A percentile compares a stretch with the other conserved stretches of the same genome.
phyloP scores from a whole-genome alignment of 2,113 vertebrate genomes.

The Callopanchax toddi region DNA sequence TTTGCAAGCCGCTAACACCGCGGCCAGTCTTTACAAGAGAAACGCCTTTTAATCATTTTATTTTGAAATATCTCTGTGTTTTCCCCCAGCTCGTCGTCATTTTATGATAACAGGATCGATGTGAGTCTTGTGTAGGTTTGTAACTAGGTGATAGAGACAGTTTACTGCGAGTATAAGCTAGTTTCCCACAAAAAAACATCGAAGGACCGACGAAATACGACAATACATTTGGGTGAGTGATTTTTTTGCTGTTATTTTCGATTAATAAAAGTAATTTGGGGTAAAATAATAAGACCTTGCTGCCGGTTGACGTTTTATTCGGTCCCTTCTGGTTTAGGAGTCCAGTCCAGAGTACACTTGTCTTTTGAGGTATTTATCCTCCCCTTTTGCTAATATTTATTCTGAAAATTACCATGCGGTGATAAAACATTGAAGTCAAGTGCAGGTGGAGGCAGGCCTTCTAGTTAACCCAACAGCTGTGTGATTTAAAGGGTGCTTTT shows the following conservation, averaged over 20 bases:
- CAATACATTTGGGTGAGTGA: slow-evolving; percentile 64
- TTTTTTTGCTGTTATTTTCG: slow-evolving; percentile 42
- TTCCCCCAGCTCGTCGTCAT: no score
- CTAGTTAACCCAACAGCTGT: slow-evolving; percentile 13
- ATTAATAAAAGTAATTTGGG: neutral
- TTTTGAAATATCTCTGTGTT: neutral
- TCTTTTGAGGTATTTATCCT: neutral
- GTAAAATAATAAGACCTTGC: neutral
- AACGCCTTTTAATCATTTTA: slow-evolving; percentile 3
- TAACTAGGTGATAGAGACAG: slow-evolving; percentile 34
- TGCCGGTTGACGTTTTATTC: neutral
- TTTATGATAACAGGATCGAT: slow-evolving; percentile 4
- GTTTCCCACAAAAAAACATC: slow-evolving; percentile 3
- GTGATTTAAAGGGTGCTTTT: slow-evolving; percentile 10
- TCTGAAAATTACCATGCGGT: neutral
- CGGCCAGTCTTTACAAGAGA: neutral
- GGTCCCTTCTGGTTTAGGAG: neutral
- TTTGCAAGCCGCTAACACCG: slow-evolving; percentile 56
- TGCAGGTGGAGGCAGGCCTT: slow-evolving; percentile 16
- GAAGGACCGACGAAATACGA: slow-evolving; percentile 31
- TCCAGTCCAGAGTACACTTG: neutral
- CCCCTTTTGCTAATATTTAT: neutral
- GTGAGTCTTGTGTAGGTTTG: slow-evolving; percentile 14
- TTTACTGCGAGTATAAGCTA: slow-evolving; percentile 27
- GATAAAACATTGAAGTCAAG: slow-evolving; percentile 24